Evolutionary conservation across 2,113 vertebrate genomes (phyloP).

Genomic region (Nothocercus nigrocapillus): DNA sequence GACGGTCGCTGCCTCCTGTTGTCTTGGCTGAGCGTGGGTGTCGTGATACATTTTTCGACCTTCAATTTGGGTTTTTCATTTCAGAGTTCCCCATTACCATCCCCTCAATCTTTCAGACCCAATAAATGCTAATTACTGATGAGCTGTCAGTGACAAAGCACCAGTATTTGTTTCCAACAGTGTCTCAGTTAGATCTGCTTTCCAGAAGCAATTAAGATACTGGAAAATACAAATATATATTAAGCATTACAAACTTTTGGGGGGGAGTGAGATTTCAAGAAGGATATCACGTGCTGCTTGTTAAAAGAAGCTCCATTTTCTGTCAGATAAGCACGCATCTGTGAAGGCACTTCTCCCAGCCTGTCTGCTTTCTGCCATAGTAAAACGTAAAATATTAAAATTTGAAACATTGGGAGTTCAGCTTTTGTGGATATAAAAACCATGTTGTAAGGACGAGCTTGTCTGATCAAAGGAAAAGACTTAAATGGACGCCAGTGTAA

Average conservation of each 20-base stretch:
- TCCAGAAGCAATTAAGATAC: background rate
- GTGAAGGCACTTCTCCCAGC: background rate
- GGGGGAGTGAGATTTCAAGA: background rate
- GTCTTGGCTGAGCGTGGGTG: background rate
- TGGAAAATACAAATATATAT: background rate
- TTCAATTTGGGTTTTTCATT: background rate
- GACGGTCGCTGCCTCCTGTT: background rate
- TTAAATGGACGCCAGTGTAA: background rate
- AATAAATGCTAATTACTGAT: background rate
- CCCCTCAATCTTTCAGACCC: background rate
- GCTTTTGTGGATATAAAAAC: background rate
- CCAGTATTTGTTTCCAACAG: constrained; percentile 25
- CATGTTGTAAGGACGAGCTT: background rate
- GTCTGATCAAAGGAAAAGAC: background rate
- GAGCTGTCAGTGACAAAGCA: constrained; percentile 33
- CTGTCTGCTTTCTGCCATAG: background rate
- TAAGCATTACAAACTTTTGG: background rate
- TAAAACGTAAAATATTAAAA: background rate
- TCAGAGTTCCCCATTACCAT: background rate
- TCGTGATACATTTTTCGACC: background rate
- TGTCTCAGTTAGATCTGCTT: constrained; percentile 7
- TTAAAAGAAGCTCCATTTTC: background rate
- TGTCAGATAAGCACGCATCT: background rate
- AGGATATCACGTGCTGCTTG: background rate
- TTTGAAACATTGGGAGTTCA: background rate